Base-by-base conservation (phyloP, 2,888 invertebrate genomes). In the Tribolium freemani region DNA sequence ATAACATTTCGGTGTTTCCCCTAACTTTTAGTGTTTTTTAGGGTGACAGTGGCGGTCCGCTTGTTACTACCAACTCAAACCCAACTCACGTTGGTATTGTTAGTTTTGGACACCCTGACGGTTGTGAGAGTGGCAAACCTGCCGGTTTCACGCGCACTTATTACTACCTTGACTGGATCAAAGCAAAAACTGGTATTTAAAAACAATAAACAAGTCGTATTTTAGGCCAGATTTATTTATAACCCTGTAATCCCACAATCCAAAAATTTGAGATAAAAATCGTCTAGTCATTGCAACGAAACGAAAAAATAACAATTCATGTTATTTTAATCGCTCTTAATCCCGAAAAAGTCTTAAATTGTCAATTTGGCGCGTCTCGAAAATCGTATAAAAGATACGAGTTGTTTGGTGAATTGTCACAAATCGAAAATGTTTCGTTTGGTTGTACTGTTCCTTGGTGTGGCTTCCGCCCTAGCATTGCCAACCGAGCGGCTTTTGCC, bases 11-110 rank as follows among this genome's bases (percentile, higher is more conserved):
- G 1, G 26, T 3, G 26, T 26, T 26, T 26, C 26, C 26, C 26
- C 26, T 11, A 30, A 5, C 1, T 48, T 5, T 11, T 13, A 48
- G 10, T 20, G 20, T 16, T 3, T 10, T 46, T 26, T 46, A 69
- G 69, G 69, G 69, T 44, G 69, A 69, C 53, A 69, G 69, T 53
- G 69, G 69, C 1, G 69, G 69, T 26, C 60, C 69, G 38, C 10
- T 69, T 0, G 6, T 9, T 2, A 11, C 26, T 13, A 2, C 9
- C 5, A 38, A 16, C 13, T 8, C 11, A 3, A 20, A 31, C 26
- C 44, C 44, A 1, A 3, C 45, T 21, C 69, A 60, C 13, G 53
- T 69, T 9, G 69, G 69, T 44, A 31, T 69, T 21, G 45, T 61
- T 11, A 60, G 69, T 16, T 69, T 69, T 45, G 68, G 48, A 10